phyloP scores from a whole-genome alignment of 2,797 vertebrate genomes.

The Ptychadena robeensis region DNA sequence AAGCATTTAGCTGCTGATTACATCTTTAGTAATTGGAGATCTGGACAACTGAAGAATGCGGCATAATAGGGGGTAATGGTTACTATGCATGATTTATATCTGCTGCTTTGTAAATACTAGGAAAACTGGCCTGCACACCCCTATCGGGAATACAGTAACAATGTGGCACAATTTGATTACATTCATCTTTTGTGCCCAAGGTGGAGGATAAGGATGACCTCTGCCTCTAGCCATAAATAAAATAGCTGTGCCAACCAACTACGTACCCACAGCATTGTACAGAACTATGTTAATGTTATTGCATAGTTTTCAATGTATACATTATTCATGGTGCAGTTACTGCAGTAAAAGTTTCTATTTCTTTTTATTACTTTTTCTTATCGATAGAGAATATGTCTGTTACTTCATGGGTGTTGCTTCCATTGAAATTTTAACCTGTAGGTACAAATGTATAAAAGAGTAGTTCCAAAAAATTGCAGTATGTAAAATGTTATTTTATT shows the following conservation, averaged over 20 bases:
- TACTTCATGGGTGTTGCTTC: too few species aligned
- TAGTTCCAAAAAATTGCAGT: too few species aligned
- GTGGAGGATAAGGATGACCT: neutral
- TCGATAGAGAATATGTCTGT: too few species aligned
- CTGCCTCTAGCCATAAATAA: neutral
- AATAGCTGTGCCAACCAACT: neutral
- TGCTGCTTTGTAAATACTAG: constrained; percentile 2
- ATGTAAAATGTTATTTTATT: too few species aligned
- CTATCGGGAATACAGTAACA: neutral
- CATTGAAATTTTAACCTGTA: too few species aligned
- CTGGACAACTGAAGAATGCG: neutral
- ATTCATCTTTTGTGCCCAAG: neutral
- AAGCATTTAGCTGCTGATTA: constrained; percentile 7
- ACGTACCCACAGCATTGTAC: neutral
- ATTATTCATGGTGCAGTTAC: neutral
- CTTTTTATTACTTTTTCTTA: neutral
- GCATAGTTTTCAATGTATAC: neutral
- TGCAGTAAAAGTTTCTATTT: neutral
- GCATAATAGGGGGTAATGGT: neutral
- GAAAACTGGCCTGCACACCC: too few species aligned
- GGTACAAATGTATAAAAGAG: too few species aligned
- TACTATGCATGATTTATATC: constrained; percentile 21
- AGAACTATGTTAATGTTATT: neutral
- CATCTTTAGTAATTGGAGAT: constrained; percentile 10
- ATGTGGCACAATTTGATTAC: neutral